Percentiles rank a stretch among this genome's conserved stretches.
phyloP scores from a whole-genome alignment of 2,113 vertebrate genomes.

The Stomatorhinus ivindoensis region DNA sequence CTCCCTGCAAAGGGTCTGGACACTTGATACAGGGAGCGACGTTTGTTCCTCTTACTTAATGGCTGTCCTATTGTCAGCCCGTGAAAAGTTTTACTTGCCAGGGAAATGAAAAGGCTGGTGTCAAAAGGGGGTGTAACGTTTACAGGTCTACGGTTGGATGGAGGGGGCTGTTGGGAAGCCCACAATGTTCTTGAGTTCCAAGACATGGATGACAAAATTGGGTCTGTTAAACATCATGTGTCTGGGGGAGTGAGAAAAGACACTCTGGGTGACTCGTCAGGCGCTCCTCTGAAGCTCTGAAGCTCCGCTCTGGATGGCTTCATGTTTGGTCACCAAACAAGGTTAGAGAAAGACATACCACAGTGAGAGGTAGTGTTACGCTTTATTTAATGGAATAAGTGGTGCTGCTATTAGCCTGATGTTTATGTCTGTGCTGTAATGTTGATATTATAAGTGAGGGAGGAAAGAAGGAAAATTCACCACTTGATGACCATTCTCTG shows the following conservation, averaged over 20 bases:
- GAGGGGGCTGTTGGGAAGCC: neutral
- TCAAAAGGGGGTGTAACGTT: neutral
- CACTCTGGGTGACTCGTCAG: neutral
- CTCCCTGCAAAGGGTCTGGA: neutral
- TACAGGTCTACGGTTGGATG: neutral
- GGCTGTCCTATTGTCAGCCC: neutral
- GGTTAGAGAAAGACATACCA: neutral
- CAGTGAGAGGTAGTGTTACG: neutral
- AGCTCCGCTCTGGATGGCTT: neutral
- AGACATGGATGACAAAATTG: constrained; percentile 22
- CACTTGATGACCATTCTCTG: neutral
- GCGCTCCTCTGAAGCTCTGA: neutral
- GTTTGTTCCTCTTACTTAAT: constrained; percentile 11
- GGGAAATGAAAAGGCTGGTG: neutral
- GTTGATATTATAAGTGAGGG: neutral
- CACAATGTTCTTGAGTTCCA: constrained; percentile 12
- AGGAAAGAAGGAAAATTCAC: neutral
- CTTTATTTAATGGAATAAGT: constrained; percentile 7
- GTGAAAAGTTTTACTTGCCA: neutral
- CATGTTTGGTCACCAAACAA: neutral
- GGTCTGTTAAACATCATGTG: neutral
- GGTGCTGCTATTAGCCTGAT: neutral
- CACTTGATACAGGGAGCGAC: neutral
- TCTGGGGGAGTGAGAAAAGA: neutral
- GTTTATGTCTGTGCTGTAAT: neutral